Evolutionary conservation across 2,113 vertebrate genomes (phyloP).

Genomic region (Pelecanus crispus): DNA sequence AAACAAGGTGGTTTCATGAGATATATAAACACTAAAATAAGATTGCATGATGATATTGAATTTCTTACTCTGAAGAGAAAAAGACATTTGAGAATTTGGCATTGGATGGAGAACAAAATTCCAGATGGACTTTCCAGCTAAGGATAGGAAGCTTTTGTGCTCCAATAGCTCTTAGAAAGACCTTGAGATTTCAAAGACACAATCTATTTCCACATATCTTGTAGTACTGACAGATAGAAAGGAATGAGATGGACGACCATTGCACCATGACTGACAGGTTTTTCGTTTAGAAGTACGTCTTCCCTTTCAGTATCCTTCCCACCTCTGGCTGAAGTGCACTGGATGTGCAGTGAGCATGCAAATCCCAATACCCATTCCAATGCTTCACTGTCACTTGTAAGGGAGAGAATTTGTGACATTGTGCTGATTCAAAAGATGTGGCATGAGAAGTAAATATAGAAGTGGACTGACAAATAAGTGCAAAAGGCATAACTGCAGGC

Average conservation of each 20-base stretch:
- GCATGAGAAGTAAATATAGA: conserved; percentile 35
- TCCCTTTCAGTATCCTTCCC: not conserved
- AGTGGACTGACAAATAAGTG: not conserved
- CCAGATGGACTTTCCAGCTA: not conserved
- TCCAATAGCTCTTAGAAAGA: conserved; percentile 10
- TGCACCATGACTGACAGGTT: conserved; percentile 32
- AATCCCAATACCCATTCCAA: conserved; percentile 40
- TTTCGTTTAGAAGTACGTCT: conserved; percentile 18
- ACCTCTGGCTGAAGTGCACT: not conserved
- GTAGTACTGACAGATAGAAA: not conserved
- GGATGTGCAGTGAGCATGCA: conserved; percentile 27
- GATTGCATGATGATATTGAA: not conserved
- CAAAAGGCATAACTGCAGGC: conserved; percentile 38
- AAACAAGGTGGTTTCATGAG: not conserved
- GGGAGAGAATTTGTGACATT: conserved; percentile 28
- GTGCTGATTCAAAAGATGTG: conserved; percentile 50
- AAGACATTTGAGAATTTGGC: not conserved
- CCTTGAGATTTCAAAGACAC: conserved; percentile 55
- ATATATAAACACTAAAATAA: not conserved
- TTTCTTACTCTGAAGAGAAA: not conserved
- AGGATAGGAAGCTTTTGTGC: not conserved
- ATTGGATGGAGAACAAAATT: not conserved
- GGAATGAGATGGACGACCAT: not conserved
- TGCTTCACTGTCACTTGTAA: conserved; percentile 45
- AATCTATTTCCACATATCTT: conserved; percentile 3